Evolutionary conservation across 2,888 invertebrate genomes (phyloP), one percentile per base, ranked within the genome.

Genomic region (Campopleginae sp.): DNA sequence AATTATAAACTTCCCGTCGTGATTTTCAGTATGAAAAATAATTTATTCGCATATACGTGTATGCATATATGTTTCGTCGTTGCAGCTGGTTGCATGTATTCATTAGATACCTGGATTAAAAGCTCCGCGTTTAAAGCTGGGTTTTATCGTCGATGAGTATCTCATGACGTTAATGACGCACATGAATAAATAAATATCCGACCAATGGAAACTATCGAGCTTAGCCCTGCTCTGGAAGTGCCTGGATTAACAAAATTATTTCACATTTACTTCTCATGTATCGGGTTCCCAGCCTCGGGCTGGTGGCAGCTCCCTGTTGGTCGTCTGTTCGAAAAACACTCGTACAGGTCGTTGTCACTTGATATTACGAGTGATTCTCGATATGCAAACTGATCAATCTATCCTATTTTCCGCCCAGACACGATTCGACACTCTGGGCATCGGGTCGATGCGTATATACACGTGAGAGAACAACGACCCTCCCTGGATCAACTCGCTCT

Each of bases 331-430:
- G 46, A 33, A 78, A 78, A 70, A 58, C 70, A 79, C 78, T 82
- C 78, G 70, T 70, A 75, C 66, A n/a, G 81, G 63, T 75, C 58
- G 77, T 70, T 71, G 75, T 80, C 81, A 78, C 33, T 12, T 70
- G 70, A 78, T 77, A 66, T 77, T 46, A 61, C 72, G 71, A 51
- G 48, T 48, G 19, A 54, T 77, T 48, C 80, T 84, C 66, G 27
- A 71, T 72, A 38, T 54, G 66, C 58, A 31, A 72, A 66, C 77
- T 76, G 76, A 72, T 74, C 81, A 65, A 78, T 81, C 81, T 77
- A 85, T 81, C 74, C 54, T 51, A 61, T 78, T 81, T 58, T 63
- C 68, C 81, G 74, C 81, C 75, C 68, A 46, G 72, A 66, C 42
- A 71, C 19, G 71, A 80, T 80, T 71, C 66, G 63, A 23, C 33